Evolutionary conservation across 2,797 vertebrate species (phyloP), one percentile per base, ranked within the genome.

Genomic region (Chelon auratus): DNA sequence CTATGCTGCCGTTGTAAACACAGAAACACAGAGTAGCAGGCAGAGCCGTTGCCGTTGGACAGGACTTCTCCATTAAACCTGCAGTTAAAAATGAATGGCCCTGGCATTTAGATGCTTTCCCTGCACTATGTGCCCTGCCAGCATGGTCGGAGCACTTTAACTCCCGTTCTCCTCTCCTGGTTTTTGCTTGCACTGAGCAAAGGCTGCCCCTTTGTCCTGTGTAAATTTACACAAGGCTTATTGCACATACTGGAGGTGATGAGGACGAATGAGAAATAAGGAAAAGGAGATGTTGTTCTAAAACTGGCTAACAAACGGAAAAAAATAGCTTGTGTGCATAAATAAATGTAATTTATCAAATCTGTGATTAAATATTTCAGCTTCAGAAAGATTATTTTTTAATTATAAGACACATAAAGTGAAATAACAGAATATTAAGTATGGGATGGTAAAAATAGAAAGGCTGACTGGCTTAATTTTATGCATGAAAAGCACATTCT

Each of bases 41-140:
- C 10, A 0, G 65, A 80, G 53, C n/a, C 8, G 15, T 10, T 22
- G 6, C 11, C 26, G 30, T 43, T 3, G 17, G 51, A 87, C 77
- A 87, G 70, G 66, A 87, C 80, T 85, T 85, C 84, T 88, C 80
- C 87, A 89, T 92, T 91, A 91, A 89, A 88, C 17, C 56, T 53
- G 62, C 18, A 0, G 72, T 91, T 84, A 89, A 90, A 92, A 84
- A 90, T 87, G 62, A 89, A 93, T 88, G 72, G 20, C 53, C 22
- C 43, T 76, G 79, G 69, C 78, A 68, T 83, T 76, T 66, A 48
- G 68, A 67, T 36, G 73, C 60, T 56, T 67, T 69, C 30, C 2
- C 51, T 75, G 64, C 43, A 64, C 43, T 4, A 59, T 62, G 69
- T 24, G 68, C 39, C 12, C 60, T 24, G 53, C 43, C 56, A 62